Evolutionary conservation across 1,140 invertebrate species (phyloP), one percentile per base, ranked within the genome.

Genomic region (Drosophila ananassae): DNA sequence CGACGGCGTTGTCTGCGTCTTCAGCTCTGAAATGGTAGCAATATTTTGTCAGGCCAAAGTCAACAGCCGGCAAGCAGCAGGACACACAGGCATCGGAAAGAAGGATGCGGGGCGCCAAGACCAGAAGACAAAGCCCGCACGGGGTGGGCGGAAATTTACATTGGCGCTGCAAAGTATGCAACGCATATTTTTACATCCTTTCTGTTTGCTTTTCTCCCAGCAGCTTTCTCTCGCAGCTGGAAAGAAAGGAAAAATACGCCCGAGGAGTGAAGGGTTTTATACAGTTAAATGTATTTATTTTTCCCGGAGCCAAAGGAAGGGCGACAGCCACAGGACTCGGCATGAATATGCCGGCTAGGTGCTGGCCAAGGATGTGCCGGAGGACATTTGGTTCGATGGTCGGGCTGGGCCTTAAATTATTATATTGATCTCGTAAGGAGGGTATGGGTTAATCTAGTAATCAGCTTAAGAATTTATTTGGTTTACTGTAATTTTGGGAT

Each of bases 121-220:
- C 48, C 48, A 59, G 46, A 64, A 81, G 74, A 72, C 74, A 78
- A 85, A 77, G 79, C 53, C 28, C 48, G 48, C 22, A 54, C 56
- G 12, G 54, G 13, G 46, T 21, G 25, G 64, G 34, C 6, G 64
- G 39, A 73, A 82, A 87, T 87, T 76, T 87, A 82, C 82, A 89
- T 87, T 87, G 82, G 59, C 74, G 74, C 66, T 87, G 67, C 44
- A 82, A 79, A 87, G 79, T 79, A 89, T 83, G 75, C 83, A 76
- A 87, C 76, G 82, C 82, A 87, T 87, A 81, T 87, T 85, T 85
- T 75, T 72, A 85, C 78, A 87, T 74, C 83, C 66, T 60, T 79
- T 87, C 71, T 87, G 75, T 87, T 87, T 87, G 75, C 55, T 63
- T 59, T 68, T 75, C 61, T 62, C 62, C 37, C 61, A 50, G 52